These are phyloP conservation scores for Drosophila lacicola DNA, from an alignment of 2,888 invertebrate species.

Conservation along the genomic window DNA sequence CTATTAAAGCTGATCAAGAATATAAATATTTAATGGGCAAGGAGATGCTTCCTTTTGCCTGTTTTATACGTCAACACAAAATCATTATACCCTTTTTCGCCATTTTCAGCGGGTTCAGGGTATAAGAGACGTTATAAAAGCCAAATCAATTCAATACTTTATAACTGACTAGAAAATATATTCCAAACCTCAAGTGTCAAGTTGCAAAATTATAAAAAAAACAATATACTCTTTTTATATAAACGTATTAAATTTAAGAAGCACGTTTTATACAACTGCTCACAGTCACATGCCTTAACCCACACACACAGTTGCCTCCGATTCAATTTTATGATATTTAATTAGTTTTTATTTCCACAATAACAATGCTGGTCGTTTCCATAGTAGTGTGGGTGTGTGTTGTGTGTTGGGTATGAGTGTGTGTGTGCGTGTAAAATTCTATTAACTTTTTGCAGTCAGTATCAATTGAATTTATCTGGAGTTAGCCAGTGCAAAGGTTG, in stretches of 20 bases:
- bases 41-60: too few relatives aligned
- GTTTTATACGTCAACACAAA: too few relatives aligned
- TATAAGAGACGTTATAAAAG: too few relatives aligned
- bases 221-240: too few relatives aligned
- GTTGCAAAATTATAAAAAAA: too few relatives aligned
- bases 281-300: constrained; percentile 7
- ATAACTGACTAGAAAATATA: too few relatives aligned
- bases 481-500: constrained; percentile 2
- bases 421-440: constrained; percentile 10
- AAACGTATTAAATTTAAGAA: background rate
- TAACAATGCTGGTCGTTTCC: constrained; percentile 17
- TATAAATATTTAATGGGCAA: too few relatives aligned
- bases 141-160: too few relatives aligned
- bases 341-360: constrained; percentile 55
- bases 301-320: constrained; percentile 11
- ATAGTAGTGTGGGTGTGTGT: background rate
- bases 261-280: background rate
- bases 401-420: background rate
- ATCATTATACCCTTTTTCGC: too few relatives aligned
- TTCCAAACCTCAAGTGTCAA: too few relatives aligned
- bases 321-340: constrained; percentile 45
- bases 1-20: too few relatives aligned
- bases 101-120: too few relatives aligned
- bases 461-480: constrained; percentile 2
- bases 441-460: constrained; percentile 12